phyloP scores from a whole-genome alignment of 1,140 invertebrate species.

The Cydia fagiglandana region DNA sequence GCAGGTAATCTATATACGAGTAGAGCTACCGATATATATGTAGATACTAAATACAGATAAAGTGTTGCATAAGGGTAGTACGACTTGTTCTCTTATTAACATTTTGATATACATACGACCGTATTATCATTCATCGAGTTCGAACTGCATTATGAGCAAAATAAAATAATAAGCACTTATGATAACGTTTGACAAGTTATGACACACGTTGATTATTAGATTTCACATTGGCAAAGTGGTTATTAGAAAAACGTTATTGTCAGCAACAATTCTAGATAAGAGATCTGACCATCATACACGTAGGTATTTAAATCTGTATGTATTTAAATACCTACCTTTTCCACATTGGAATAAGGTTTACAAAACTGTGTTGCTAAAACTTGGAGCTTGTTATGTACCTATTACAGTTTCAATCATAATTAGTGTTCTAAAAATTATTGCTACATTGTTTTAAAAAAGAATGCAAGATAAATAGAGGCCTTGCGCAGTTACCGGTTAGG shows the following conservation, averaged over 20 bases:
- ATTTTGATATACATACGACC: background rate
- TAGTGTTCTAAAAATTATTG: constrained; percentile 20
- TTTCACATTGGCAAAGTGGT: constrained; percentile 3
- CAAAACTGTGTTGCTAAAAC: background rate
- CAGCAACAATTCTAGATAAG: background rate
- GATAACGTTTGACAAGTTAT: background rate
- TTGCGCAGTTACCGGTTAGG: background rate
- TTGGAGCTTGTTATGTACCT: background rate
- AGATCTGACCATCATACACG: background rate
- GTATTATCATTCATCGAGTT: background rate
- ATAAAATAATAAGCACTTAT: background rate
- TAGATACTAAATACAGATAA: no score
- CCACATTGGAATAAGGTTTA: background rate
- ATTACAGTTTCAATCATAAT: constrained; percentile 16
- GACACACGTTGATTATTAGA: constrained; percentile 10
- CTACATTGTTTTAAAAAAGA: constrained; percentile 29
- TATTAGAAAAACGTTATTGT: constrained; percentile 1
- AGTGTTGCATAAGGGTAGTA: background rate
- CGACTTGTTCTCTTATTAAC: background rate
- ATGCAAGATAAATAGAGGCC: constrained; percentile 20
- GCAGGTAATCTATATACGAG: no score
- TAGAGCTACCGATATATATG: no score
- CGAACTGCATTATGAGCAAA: background rate
- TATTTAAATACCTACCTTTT: no score
- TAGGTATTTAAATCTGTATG: background rate